Base-by-base conservation (phyloP, 2,797 vertebrate genomes). In the Nothura maculosa region DNA sequence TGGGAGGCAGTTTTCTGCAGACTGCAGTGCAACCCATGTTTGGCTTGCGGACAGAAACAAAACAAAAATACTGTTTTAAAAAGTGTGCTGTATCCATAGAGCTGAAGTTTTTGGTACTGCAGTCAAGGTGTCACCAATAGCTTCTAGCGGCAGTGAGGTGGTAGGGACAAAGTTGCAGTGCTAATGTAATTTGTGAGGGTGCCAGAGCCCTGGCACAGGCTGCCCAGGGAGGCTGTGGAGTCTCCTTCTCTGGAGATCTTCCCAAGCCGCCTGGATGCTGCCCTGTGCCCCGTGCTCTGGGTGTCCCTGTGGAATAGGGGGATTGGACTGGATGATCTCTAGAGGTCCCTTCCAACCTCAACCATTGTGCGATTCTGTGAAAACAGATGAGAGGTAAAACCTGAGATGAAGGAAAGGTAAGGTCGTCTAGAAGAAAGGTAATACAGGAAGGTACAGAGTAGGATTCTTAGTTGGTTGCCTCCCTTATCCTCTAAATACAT, bases 391-490 rank as follows among this genome's bases (percentile, higher is more conserved):
- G 70, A 80, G 38, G 40, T 27, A 25, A 42, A 28, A 22, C 6
- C 4, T 19, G 48, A 57, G 13, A 50, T 32, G n/a, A 27, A 42
- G 8, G 13, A n/a, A 57, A 43, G 28, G 28, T 28, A 42, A 58
- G n/a, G 20, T 2, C 8, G 25, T 5, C 13, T 12, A 8, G 3
- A 15, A 48, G 25, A n/a, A 36, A 75, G 27, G 10, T 4, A 47
- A 21, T 7, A 22, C 0, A 32, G 15, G 24, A 9, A 57, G 20
- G 34, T 3, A 6, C 0, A 2, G 10, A 8, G 2, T 10, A 16
- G 5, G 19, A n/a, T 22, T 2, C 17, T 19, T 15, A 8, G 11
- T 48, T 30, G 19, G 45, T 1, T 12, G 20, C 24, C 36, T 58
- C n/a, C 27, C 25, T 63, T 48, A 22, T 15, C 36, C 42, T 54